Conservation (phyloP, 1,140 invertebrate species). For the Ceratina japonica region DNA sequence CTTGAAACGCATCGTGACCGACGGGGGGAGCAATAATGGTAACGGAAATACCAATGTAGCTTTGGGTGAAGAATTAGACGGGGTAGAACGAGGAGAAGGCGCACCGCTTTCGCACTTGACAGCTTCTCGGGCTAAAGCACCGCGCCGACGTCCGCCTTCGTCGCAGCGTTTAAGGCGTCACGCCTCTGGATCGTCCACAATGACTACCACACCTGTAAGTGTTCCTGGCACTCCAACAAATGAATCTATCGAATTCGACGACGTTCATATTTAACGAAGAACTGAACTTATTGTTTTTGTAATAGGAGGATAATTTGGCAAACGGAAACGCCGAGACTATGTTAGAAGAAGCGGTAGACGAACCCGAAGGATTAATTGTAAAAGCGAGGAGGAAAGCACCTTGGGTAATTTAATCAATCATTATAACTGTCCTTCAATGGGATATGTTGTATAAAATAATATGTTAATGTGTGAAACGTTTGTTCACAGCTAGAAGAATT, state of each 20-base stretch:
- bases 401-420: constrained; percentile 68
- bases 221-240: constrained; percentile 36
- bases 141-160: constrained; percentile 83
- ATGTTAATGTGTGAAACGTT: not conserved
- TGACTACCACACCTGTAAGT: constrained; percentile 36
- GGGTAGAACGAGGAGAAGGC: constrained; percentile 80
- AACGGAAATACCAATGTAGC: constrained; percentile 61
- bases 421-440: not conserved
- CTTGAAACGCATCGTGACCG: constrained; percentile 71
- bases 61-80: constrained; percentile 80
- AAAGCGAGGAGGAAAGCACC: constrained; percentile 73
- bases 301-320: constrained; percentile 72
- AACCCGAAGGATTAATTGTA: constrained; percentile 63
- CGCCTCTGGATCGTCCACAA: constrained; percentile 32
- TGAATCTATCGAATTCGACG: too few relatives aligned
- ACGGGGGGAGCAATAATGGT: constrained; percentile 65
- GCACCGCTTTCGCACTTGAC: constrained; percentile 83
- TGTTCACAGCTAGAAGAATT: constrained; percentile 73
- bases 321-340: constrained; percentile 71
- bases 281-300: not conserved
- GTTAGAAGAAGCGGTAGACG: constrained; percentile 68
- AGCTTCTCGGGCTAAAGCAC: constrained; percentile 83
- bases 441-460: not conserved
- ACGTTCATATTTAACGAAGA: too few relatives aligned
- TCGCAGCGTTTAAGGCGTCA: constrained; percentile 75